Conservation (phyloP, 2,888 invertebrate genomes). For the Zhengitettix transpicula region DNA sequence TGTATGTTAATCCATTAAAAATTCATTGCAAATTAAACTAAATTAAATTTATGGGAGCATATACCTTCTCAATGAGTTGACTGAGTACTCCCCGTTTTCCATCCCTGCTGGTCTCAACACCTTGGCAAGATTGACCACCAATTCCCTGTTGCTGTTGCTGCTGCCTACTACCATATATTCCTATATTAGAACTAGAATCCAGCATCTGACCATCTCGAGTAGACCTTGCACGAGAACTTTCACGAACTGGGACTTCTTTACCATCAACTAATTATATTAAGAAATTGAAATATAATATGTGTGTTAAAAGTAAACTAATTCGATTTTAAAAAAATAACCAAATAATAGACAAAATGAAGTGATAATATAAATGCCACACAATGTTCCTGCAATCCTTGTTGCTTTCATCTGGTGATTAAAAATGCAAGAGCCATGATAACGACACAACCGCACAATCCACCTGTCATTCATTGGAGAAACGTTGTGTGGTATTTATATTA, state of each 20-base stretch:
- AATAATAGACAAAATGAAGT: too few species aligned
- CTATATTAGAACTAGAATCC: neutral
- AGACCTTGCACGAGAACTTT: conserved; percentile 4
- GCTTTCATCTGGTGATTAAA: too few species aligned
- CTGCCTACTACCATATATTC: conserved; percentile 3
- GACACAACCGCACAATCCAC: too few species aligned
- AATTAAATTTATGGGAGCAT: conserved; percentile 15
- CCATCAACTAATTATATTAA: conserved; percentile 2
- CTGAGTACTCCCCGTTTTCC: conserved; percentile 29
- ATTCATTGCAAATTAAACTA: too few species aligned
- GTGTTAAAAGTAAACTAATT: too few species aligned
- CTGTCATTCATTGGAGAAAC: too few species aligned
- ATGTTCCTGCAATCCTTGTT: too few species aligned
- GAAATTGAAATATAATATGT: neutral
- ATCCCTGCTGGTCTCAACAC: conserved; percentile 1
- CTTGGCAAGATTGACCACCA: conserved; percentile 1
- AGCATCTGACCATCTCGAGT: conserved; percentile 5
- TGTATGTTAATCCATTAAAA: too few species aligned
- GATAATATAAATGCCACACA: too few species aligned
- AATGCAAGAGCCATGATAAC: too few species aligned
- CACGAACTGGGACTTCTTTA: conserved; percentile 11
- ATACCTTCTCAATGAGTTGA: conserved; percentile 38
- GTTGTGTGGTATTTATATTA: too few species aligned
- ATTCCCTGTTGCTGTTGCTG: conserved; percentile 3
- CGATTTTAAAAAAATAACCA: too few species aligned